Conservation (phyloP, 2,113 vertebrate genomes). For the Lipophrys pholis region DNA sequence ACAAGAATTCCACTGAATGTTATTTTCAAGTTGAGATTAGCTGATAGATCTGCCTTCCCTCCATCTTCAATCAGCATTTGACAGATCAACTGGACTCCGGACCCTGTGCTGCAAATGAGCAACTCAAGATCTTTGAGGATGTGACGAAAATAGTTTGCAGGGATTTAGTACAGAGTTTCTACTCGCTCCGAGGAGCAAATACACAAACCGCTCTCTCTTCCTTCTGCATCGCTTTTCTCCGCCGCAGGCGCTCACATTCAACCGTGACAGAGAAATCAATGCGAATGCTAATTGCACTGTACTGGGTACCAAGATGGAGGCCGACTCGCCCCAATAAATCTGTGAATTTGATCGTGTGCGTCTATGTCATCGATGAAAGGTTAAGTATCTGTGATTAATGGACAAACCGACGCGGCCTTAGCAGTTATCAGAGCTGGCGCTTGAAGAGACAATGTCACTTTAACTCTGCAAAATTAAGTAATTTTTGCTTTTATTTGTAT, state of each 20-base stretch:
- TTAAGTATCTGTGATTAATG: constrained; percentile 60
- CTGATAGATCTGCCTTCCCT: too few relatives aligned
- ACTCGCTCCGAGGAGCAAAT: background rate
- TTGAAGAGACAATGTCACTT: too few relatives aligned
- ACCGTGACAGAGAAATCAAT: constrained; percentile 21
- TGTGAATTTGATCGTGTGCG: background rate
- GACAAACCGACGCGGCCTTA: constrained; percentile 19
- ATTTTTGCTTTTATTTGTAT: too few relatives aligned
- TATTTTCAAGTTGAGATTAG: too few relatives aligned
- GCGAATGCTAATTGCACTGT: constrained; percentile 35
- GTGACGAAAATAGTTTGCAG: too few relatives aligned
- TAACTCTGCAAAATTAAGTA: too few relatives aligned
- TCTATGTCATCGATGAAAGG: constrained; percentile 54
- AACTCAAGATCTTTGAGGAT: too few relatives aligned
- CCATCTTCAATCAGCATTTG: too few relatives aligned
- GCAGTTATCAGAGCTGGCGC: background rate
- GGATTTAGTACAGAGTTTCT: too few relatives aligned
- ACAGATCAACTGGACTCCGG: too few relatives aligned
- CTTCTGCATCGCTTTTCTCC: background rate
- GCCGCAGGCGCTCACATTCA: background rate
- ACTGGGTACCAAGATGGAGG: background rate
- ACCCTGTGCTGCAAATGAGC: too few relatives aligned
- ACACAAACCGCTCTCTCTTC: background rate
- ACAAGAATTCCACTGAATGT: too few relatives aligned
- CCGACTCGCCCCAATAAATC: constrained; percentile 14